A percentile compares a stretch with the other conserved stretches of the same genome.
phyloP scores from a whole-genome alignment of 1,140 invertebrate genomes.

The Lordiphosa clarofinis region DNA sequence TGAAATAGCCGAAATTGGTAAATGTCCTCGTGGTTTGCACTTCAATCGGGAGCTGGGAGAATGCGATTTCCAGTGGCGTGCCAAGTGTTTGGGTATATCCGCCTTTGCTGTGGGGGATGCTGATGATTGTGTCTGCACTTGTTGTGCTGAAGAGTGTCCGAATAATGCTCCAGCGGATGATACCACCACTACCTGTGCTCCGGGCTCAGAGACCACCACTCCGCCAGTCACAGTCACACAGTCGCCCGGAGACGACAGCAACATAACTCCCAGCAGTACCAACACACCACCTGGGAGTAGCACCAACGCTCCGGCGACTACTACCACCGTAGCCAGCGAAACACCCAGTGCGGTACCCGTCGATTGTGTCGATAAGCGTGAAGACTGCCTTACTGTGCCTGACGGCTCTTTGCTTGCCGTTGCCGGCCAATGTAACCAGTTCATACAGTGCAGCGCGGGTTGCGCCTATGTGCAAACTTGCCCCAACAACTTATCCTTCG shows the following conservation, averaged over 20 bases:
- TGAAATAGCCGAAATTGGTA: conserved; percentile 35
- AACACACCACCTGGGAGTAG: not conserved
- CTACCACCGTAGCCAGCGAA: conserved; percentile 10
- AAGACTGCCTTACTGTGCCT: conserved; percentile 11
- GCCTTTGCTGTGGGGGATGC: conserved; percentile 28
- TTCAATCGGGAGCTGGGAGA: conserved; percentile 50
- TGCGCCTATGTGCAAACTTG: conserved; percentile 37
- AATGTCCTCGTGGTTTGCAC: conserved; percentile 52
- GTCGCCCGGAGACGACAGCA: not conserved
- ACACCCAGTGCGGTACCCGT: conserved; percentile 16
- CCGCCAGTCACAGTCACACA: not conserved
- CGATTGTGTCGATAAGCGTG: conserved; percentile 26
- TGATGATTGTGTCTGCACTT: conserved; percentile 44
- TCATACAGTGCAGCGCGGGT: conserved; percentile 42
- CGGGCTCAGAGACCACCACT: not conserved
- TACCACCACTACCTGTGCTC: not conserved
- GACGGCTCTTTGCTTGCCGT: conserved; percentile 18
- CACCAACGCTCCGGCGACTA: not conserved
- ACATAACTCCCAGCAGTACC: not conserved
- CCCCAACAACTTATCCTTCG: conserved; percentile 48
- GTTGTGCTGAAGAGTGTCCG: conserved; percentile 47
- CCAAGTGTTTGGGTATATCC: conserved; percentile 33
- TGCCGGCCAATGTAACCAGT: conserved; percentile 32
- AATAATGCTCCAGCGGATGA: not conserved
- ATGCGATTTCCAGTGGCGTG: conserved; percentile 63